These are phyloP conservation scores for Autographa pulchrina DNA, from an alignment of 2,888 invertebrate genomes.

Conservation along the genomic window DNA sequence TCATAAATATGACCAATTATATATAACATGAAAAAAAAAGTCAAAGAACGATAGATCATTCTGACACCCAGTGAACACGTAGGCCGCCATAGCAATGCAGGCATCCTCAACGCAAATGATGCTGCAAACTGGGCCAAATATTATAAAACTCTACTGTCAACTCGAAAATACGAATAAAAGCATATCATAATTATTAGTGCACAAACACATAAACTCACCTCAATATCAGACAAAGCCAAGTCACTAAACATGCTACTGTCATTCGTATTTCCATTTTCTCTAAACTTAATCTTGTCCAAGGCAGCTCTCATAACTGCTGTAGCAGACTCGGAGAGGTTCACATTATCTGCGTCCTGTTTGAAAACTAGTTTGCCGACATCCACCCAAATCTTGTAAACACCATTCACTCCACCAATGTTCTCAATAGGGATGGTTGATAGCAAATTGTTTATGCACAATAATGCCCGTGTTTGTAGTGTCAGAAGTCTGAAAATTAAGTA, in stretches of 20 bases:
- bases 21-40: too few relatives aligned
- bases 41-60: too few relatives aligned
- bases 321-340: conserved; percentile 91
- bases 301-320: conserved; percentile 94
- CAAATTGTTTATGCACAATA: conserved; percentile 92
- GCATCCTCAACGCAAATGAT: too few relatives aligned
- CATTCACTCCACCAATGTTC: conserved; percentile 91
- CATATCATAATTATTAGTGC: background rate
- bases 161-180: background rate
- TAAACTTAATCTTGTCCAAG: conserved; percentile 91
- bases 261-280: conserved; percentile 71
- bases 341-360: conserved; percentile 85
- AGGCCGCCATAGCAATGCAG: too few relatives aligned
- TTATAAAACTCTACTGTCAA: too few relatives aligned
- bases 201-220: conserved; percentile 71
- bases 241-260: conserved; percentile 86
- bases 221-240: conserved; percentile 89
- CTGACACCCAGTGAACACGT: too few relatives aligned
- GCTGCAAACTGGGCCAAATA: too few relatives aligned
- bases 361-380: conserved; percentile 91
- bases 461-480: conserved; percentile 90
- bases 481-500: conserved; percentile 78
- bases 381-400: conserved; percentile 91
- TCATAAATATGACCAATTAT: too few relatives aligned
- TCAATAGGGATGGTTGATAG: conserved; percentile 90